Evolutionary conservation across 2,797 vertebrate genomes (phyloP).

Genomic region (Rousettus madagascariensis): DNA sequence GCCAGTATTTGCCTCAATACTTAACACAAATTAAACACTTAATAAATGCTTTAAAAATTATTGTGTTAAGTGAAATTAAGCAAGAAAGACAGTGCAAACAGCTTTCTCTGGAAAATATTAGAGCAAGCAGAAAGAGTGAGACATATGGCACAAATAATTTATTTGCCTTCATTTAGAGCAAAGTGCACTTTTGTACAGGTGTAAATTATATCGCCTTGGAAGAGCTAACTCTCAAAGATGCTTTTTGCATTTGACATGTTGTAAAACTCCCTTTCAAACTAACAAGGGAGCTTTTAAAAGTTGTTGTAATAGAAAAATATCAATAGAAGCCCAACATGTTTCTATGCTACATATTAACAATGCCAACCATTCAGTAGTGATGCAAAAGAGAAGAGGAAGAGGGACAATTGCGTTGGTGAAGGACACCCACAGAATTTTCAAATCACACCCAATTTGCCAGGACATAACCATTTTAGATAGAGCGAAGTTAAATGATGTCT

Average conservation of each 20-base stretch:
- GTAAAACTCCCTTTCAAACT: slow-evolving; percentile 30
- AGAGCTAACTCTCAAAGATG: neutral
- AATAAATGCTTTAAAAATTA: slow-evolving; percentile 13
- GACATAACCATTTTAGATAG: neutral
- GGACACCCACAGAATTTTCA: neutral
- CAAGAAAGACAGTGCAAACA: neutral
- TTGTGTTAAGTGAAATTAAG: slow-evolving; percentile 44
- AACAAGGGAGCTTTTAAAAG: neutral
- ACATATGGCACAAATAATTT: slow-evolving; percentile 49
- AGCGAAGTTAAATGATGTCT: neutral
- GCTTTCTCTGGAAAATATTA: neutral
- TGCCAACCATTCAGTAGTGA: neutral
- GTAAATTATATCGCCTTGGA: slow-evolving; percentile 50
- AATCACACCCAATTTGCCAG: neutral
- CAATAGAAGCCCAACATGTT: neutral
- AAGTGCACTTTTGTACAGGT: slow-evolving; percentile 46
- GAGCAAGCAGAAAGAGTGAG: neutral
- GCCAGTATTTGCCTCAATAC: neutral
- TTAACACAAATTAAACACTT: neutral
- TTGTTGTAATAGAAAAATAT: neutral
- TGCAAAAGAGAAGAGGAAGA: neutral
- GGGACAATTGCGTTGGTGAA: neutral
- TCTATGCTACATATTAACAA: neutral
- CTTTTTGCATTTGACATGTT: slow-evolving; percentile 44
- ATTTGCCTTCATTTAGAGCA: slow-evolving; percentile 36